Percentiles rank a stretch among this genome's conserved stretches.
phyloP scores from a whole-genome alignment of 92 coral and sea anemone species.

The Virgularia gustaviana region DNA sequence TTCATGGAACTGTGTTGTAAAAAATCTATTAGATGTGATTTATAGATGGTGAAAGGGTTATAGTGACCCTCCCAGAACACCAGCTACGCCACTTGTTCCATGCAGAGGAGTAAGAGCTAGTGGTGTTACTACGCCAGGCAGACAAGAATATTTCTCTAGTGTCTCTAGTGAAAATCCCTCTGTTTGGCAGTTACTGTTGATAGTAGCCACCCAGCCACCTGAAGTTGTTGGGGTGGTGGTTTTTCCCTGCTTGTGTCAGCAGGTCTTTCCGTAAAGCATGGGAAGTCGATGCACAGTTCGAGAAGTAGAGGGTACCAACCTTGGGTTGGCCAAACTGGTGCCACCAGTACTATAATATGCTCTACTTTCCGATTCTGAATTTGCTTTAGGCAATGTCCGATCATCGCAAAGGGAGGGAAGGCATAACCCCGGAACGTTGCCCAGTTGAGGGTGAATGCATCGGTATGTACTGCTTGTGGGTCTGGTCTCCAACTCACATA shows the following conservation, averaged over 20 bases:
- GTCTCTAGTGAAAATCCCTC: conserved; percentile 14
- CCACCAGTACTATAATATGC: conserved; percentile 15
- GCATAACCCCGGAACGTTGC: conserved; percentile 25
- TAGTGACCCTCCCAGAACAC: conserved; percentile 35
- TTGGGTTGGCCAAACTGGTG: conserved; percentile 47
- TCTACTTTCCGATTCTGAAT: conserved; percentile 21
- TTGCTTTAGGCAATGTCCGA: conserved; percentile 34
- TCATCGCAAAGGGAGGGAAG: conserved; percentile 34
- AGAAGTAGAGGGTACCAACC: conserved; percentile 31
- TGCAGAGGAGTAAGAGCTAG: conserved; percentile 39
- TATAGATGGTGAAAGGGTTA: conserved; percentile 51
- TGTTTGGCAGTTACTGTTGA: conserved; percentile 39
- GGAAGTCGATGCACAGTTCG: conserved; percentile 35
- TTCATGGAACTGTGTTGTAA: conserved; percentile 16
- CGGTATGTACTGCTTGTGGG: conserved; percentile 31
- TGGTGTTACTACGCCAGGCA: conserved; percentile 39
- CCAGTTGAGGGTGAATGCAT: conserved; percentile 50
- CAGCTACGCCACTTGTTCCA: conserved; percentile 47
- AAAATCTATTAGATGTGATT: conserved; percentile 24
- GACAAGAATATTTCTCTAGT: conserved; percentile 30
- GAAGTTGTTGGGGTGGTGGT: conserved; percentile 34
- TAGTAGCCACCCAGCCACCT: conserved; percentile 49
- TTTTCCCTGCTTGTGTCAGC: conserved; percentile 12
- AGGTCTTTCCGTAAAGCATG: conserved; percentile 17
- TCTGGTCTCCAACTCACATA: conserved; percentile 53